Base-by-base conservation (phyloP, 2,113 vertebrate genomes). In the Eptatretus burgeri region DNA sequence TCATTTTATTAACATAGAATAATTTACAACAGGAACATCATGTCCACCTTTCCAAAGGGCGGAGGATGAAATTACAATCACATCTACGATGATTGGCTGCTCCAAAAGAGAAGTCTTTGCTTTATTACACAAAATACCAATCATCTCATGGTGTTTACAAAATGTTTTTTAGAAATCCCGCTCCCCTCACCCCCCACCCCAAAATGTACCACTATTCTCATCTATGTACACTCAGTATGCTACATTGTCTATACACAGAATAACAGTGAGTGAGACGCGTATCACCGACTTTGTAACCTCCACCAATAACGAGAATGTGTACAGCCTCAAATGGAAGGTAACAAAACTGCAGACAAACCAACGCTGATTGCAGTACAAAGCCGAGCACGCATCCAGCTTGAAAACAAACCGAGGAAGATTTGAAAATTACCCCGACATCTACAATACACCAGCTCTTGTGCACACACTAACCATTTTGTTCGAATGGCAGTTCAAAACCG, bases 21-120 rank as follows among this genome's bases (percentile, higher is more conserved):
- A 93, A 95, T 82, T 94, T 94, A 94, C 88, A 82, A 89, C 83
- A 77, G 81, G 78, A 82, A 89, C 83, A 88, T 82, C 83, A 81
- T 82, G 83, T 78, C 80, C 77, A 74, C 83, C 82, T 76, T 74
- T 79, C 79, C 77, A 69, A 74, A 77, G 74, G 19, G 76, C 71
- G 73, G 62, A 67, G 71, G 66, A 70, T 77, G 75, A 74, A 74
- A 71, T 72, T 75, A 69, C 71, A 75, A 76, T 72, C 74, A 73
- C 66, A 73, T 76, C 73, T 75, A 76, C 79, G 79, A 78, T 74
- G 73, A 75, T 78, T 81, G 75, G 69, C 74, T 78, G 79, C 75
- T 77, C 73, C 76, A 74, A 76, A 78, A 76, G 75, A 80, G 78
- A 75, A 78, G 78, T 78, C 77, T 76, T 72, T 77, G 74, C 79